phyloP scores from a whole-genome alignment of 1,140 invertebrate species.

The Belonocnema kinseyi region DNA sequence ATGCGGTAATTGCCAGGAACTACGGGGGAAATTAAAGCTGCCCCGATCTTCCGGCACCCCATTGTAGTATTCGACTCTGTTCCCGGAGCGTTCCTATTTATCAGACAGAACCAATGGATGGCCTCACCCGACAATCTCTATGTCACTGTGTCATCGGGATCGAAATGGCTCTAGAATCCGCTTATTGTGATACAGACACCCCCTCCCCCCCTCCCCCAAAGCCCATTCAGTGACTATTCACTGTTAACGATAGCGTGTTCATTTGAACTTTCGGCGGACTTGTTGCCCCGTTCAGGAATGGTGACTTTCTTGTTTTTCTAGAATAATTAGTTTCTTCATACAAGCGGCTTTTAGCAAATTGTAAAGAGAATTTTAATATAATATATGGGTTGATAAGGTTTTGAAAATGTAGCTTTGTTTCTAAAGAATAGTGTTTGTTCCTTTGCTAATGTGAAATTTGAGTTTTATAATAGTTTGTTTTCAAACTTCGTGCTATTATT shows the following conservation, averaged over 20 bases:
- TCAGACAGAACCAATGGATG: constrained; percentile 65
- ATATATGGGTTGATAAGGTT: no score
- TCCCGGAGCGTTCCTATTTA: constrained; percentile 67
- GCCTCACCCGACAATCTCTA: constrained; percentile 63
- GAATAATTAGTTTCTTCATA: no score
- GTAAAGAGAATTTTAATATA: no score
- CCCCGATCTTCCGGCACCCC: constrained; percentile 68
- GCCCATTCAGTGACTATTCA: constrained; percentile 36
- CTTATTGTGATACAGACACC: background rate
- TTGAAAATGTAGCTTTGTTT: no score
- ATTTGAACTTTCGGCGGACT: constrained; percentile 41
- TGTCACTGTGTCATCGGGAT: constrained; percentile 72
- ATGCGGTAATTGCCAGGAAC: constrained; percentile 73
- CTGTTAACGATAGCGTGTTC: constrained; percentile 51
- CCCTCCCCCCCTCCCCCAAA: background rate
- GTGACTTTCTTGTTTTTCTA: background rate
- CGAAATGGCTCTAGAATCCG: constrained; percentile 50
- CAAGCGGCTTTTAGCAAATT: no score
- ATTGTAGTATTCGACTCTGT: constrained; percentile 67
- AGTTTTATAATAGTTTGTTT: no score
- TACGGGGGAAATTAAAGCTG: constrained; percentile 73
- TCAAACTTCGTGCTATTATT: no score
- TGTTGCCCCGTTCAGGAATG: constrained; percentile 5
- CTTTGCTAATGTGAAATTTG: no score
- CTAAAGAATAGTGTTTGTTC: no score